Percentiles rank a stretch among this genome's conserved stretches.
phyloP scores from a whole-genome alignment of 2,113 vertebrate species.

The Chunga burmeisteri region DNA sequence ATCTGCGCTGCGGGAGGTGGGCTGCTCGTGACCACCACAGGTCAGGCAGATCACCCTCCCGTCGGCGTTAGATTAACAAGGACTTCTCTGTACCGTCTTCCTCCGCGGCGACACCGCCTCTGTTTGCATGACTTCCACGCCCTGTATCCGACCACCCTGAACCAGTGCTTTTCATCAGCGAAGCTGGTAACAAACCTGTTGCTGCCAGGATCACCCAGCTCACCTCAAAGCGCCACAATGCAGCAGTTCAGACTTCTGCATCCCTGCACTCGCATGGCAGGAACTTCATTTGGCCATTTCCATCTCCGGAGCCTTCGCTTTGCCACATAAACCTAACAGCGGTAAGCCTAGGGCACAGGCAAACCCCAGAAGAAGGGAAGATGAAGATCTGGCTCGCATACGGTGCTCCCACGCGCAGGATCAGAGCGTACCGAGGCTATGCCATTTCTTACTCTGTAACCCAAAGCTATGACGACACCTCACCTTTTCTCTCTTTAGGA shows the following conservation, averaged over 20 bases:
- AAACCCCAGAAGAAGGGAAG: background rate
- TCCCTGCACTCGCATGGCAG: accelerated
- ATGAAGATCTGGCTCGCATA: background rate
- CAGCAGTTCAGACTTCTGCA: background rate
- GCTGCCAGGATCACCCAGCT: background rate
- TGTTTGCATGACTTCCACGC: background rate
- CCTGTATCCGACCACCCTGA: background rate
- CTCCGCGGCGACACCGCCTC: background rate
- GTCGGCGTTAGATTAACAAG: background rate
- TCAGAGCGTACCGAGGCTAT: background rate
- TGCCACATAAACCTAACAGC: background rate
- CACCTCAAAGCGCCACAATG: background rate
- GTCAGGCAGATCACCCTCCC: background rate
- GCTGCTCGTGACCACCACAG: background rate
- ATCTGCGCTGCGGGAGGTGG: background rate
- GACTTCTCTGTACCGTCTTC: background rate
- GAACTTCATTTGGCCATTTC: background rate
- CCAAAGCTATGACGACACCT: background rate
- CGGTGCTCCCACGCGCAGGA: background rate
- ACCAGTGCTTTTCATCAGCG: background rate
- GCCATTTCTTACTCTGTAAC: background rate
- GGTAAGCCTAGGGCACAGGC: background rate
- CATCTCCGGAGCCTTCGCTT: background rate
- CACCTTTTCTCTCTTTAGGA: background rate
- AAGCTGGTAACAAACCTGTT: background rate